Conservation (phyloP, 2,113 vertebrate species). For the Benitochromis conjunctus region DNA sequence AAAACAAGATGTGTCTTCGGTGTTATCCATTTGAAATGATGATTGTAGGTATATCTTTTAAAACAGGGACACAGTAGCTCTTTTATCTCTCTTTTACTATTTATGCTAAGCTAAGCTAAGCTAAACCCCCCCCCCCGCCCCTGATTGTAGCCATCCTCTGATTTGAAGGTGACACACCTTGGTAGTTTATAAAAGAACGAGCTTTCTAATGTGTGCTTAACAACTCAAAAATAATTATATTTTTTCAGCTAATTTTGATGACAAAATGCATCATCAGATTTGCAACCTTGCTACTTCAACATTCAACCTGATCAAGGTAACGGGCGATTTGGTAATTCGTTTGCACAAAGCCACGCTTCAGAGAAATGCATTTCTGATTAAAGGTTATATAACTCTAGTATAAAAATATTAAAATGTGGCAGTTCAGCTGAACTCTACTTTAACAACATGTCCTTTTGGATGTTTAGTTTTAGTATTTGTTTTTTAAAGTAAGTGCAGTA, state of each 20-base stretch:
- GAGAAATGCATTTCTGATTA: neutral
- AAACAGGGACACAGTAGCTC: neutral
- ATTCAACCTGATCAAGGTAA: neutral
- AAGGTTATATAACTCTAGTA: neutral
- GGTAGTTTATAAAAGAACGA: neutral
- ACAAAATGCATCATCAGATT: neutral
- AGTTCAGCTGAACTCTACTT: neutral
- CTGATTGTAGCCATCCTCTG: neutral
- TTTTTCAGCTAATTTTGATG: neutral
- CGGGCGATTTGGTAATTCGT: neutral
- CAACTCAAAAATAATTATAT: neutral
- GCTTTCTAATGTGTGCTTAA: neutral
- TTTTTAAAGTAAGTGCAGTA: neutral
- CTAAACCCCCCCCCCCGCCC: neutral
- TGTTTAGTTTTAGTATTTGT: neutral
- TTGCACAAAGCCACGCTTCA: neutral
- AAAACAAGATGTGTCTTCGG: neutral
- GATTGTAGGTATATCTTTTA: neutral
- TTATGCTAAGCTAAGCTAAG: neutral
- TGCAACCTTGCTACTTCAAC: neutral
- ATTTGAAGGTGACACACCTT: no score
- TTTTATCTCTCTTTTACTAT: neutral
- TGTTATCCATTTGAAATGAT: neutral
- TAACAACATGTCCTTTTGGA: neutral
- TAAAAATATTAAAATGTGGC: neutral